Evolutionary conservation across 2,888 invertebrate species (phyloP).

Genomic region (Dynastes tityus): DNA sequence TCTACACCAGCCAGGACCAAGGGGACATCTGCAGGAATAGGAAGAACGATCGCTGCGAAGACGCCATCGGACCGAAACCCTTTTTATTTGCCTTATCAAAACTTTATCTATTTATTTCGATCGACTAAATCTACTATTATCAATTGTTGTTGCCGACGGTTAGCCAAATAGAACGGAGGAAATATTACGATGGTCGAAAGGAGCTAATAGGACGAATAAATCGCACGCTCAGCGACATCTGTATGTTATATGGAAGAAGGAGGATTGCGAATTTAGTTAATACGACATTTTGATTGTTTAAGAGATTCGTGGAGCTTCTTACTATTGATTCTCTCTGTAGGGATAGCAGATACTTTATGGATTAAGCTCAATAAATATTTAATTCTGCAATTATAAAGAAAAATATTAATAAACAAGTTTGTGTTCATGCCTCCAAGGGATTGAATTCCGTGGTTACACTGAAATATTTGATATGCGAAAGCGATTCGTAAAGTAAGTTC

Average conservation of each 20-base stretch:
- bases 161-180: background rate
- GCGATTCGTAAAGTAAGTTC: no score
- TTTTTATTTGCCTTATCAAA: conserved; percentile 40
- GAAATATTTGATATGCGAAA: no score
- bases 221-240: conserved; percentile 16
- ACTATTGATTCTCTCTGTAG: no score
- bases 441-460: no score
- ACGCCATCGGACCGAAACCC: conserved; percentile 18
- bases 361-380: no score
- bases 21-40: background rate
- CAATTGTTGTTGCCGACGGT: conserved; percentile 25
- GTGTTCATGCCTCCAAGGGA: no score
- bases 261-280: background rate
- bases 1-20: background rate
- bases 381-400: no score
- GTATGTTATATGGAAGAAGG: background rate
- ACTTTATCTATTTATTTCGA: conserved; percentile 41
- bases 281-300: background rate
- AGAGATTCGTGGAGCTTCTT: no score
- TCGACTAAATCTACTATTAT: conserved; percentile 37
- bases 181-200: conserved; percentile 18
- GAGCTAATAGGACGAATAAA: conserved; percentile 28
- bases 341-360: no score
- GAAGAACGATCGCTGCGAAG: background rate
- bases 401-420: no score